phyloP scores from a whole-genome alignment of 2,113 vertebrate genomes.

The Lagopus leucura region DNA sequence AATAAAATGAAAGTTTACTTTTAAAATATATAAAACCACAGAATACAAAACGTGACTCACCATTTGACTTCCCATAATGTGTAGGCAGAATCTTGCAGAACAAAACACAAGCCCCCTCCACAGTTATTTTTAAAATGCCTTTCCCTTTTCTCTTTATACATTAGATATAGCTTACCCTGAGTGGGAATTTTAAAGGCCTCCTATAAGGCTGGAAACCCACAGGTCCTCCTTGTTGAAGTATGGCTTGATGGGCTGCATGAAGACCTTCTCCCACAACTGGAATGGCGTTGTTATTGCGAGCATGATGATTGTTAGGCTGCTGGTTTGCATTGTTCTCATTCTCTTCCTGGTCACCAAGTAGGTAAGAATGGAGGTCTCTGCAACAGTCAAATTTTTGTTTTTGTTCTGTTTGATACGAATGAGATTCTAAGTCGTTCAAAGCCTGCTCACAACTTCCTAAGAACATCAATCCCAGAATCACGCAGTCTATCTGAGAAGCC shows the following conservation, averaged over 20 bases:
- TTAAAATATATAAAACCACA: not conserved
- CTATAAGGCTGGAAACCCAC: constrained; percentile 98
- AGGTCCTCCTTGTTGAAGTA: constrained; percentile 96
- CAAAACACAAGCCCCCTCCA: not conserved
- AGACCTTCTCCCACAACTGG: constrained; percentile 95
- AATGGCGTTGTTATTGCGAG: constrained; percentile 91
- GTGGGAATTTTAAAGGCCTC: constrained; percentile 91
- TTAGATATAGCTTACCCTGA: constrained; percentile 83
- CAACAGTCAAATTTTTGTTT: not conserved
- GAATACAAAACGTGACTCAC: not conserved
- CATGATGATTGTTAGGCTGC: constrained; percentile 90
- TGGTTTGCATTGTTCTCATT: constrained; percentile 92
- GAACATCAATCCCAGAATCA: not conserved
- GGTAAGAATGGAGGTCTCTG: constrained; percentile 97
- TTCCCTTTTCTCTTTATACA: not conserved
- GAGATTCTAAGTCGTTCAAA: not conserved
- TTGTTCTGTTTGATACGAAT: not conserved
- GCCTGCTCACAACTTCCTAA: not conserved
- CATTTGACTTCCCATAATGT: not conserved
- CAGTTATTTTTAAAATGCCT: not conserved
- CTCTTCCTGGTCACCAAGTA: constrained; percentile 97
- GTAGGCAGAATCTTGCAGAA: not conserved
- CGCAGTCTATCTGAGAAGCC: not conserved
- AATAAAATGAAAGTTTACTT: not conserved
- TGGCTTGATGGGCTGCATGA: constrained; percentile 98